These are phyloP conservation scores for Siniperca undulata DNA, from an alignment of 2,797 vertebrate species.

Conservation along the genomic window DNA sequence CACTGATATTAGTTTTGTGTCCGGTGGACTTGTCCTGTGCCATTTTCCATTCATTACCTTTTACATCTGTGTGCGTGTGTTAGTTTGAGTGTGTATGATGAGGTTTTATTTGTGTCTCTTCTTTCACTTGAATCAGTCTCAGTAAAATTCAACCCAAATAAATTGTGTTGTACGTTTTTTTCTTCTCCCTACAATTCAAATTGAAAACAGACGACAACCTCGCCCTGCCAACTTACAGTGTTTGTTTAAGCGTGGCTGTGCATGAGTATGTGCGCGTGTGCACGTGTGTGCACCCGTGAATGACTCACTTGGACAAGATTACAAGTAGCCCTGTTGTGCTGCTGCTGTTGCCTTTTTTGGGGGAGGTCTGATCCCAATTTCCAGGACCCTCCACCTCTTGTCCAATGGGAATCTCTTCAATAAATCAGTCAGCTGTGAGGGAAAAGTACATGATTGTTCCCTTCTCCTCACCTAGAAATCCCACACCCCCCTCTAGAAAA, in stretches of 20 bases:
- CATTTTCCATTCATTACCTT: constrained; percentile 45
- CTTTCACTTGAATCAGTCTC: constrained; percentile 57
- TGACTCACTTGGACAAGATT: constrained; percentile 77
- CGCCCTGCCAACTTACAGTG: constrained; percentile 75
- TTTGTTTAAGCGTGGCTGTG: constrained; percentile 65
- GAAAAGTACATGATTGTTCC: constrained; percentile 40
- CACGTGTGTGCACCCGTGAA: constrained; percentile 29
- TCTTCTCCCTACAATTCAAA: constrained; percentile 61
- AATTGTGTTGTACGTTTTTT: constrained; percentile 55
- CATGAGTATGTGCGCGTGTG: constrained; percentile 5
- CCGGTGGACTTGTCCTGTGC: constrained; percentile 15
- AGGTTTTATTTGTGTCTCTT: constrained; percentile 52
- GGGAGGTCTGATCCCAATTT: constrained; percentile 51
- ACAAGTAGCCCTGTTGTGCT: constrained; percentile 39
- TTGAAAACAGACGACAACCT: constrained; percentile 76
- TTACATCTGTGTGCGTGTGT: constrained; percentile 3
- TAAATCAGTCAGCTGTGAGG: constrained; percentile 66
- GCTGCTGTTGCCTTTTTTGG: constrained; percentile 41
- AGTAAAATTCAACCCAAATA: constrained; percentile 73
- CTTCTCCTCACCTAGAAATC: constrained; percentile 67
- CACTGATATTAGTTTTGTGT: constrained; percentile 8
- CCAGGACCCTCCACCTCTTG: constrained; percentile 28
- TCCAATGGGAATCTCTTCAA: constrained; percentile 47
- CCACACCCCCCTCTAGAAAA: constrained; percentile 48
- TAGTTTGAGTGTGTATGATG: constrained; percentile 10